Base-by-base conservation (phyloP, 2,888 invertebrate species). In the Andrena hattorfiana region DNA sequence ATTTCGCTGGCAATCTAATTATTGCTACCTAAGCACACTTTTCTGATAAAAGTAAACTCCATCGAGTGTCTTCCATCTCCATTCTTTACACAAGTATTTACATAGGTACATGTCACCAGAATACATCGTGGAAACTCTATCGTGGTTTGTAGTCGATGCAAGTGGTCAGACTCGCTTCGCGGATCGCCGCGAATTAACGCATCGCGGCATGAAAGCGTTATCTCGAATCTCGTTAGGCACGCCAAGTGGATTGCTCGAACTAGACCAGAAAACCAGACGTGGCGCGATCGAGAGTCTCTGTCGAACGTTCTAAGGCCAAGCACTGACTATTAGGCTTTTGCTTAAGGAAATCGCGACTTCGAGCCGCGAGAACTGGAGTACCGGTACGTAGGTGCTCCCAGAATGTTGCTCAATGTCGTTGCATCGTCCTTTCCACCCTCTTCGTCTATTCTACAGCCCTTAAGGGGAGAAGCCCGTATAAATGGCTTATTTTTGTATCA, bases 361-460 rank as follows among this genome's bases (percentile, higher is more conserved):
- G 26, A 42, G 35, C 8, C 16, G 74, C 56, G 70, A 81, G 74
- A 86, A 84, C 68, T 72, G 23, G 64, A 70, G 60, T 77, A 81
- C 16, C n/a, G 66, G 56, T 51, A 73, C 56, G 23, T 32, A 51
- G 73, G 48, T 48, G 70, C 35, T 7, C 28, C 30, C 10, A 13
- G 71, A 81, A 83, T 64, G 79, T 85, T 87, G 80, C 85, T 28
- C 80, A 85, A 81, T 83, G 75, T 82, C 81, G 81, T 81, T 86
- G 72, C 78, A 73, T 56, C 68, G 68, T 48, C 56, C 77, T 70
- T 81, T 62, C 48, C 77, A 49, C 49, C 49, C 35, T n/a, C 32
- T n/a, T 64, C 42, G n/a, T 56, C 51, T 60, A n/a, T 62, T 54
- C 16, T 67, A 51, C 49, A 13, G 10, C 10, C 6, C 2, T 30